Conservation (phyloP, 2,797 vertebrate species). For the Sternotherus odoratus region DNA sequence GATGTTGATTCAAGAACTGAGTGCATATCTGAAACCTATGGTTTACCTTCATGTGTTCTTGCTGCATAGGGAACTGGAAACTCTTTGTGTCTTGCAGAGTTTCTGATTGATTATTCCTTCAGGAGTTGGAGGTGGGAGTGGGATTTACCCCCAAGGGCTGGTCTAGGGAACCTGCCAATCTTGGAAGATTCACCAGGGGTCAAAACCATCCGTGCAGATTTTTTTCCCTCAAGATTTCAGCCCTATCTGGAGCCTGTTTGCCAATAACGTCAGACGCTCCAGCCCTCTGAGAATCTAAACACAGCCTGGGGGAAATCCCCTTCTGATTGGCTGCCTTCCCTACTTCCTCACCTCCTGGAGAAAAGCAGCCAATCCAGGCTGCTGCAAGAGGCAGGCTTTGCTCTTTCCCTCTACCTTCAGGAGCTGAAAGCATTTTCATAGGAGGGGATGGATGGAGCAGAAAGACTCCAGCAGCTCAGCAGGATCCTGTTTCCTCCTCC, state of each 20-base stretch:
- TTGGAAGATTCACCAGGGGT: too few relatives aligned
- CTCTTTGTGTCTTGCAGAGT: not conserved
- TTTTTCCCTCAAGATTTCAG: not conserved
- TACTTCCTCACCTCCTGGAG: not conserved
- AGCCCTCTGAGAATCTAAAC: not conserved
- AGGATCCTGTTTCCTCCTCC: not conserved
- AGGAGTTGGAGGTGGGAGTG: not conserved
- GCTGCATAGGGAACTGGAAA: not conserved
- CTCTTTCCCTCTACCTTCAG: not conserved
- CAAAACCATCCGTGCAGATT: not conserved
- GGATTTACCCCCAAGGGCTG: not conserved
- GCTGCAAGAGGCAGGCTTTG: not conserved
- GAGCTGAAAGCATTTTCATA: not conserved
- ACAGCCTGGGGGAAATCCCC: not conserved
- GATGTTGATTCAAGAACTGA: not conserved
- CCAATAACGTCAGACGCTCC: not conserved
- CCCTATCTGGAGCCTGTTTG: not conserved
- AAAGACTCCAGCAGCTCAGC: not conserved
- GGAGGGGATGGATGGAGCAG: not conserved
- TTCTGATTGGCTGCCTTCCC: not conserved
- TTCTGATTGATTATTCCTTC: not conserved
- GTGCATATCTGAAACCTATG: not conserved
- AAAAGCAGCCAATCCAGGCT: not conserved
- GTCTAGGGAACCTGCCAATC: not conserved
- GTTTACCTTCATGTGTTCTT: not conserved